Evolutionary conservation across 2,797 vertebrate genomes (phyloP).

Genomic region (Artibeus lituratus): DNA sequence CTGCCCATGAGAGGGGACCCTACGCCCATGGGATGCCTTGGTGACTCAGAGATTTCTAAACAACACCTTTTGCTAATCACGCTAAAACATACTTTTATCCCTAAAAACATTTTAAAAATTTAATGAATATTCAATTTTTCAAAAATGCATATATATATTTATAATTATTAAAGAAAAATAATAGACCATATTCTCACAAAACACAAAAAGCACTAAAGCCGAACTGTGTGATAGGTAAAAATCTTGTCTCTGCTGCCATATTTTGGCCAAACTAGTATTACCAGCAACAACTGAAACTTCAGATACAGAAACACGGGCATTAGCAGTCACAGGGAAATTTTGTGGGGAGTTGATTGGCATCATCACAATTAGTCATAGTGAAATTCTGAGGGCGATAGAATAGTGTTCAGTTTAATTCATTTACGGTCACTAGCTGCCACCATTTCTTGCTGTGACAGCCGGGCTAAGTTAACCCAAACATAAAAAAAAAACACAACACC

Average conservation of each 20-base stretch:
- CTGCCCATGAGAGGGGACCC: not conserved
- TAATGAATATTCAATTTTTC: not conserved
- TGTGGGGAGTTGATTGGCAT: not conserved
- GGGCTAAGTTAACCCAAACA: not conserved
- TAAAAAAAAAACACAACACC: not conserved
- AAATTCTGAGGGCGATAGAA: not conserved
- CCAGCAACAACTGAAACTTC: not conserved
- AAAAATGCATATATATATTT: not conserved
- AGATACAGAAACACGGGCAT: not conserved
- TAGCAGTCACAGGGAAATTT: not conserved
- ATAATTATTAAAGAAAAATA: not conserved
- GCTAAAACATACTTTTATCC: not conserved
- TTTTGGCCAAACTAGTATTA: not conserved
- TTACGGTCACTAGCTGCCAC: not conserved
- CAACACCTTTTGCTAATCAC: not conserved
- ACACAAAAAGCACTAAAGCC: not conserved
- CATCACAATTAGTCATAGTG: not conserved
- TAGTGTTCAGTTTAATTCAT: not conserved
- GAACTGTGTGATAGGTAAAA: not conserved
- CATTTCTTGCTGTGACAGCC: not conserved
- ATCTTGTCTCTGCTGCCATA: not conserved
- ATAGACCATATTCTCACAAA: not conserved
- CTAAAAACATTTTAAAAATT: not conserved
- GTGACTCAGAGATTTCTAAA: not conserved
- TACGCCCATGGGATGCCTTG: not conserved